phyloP scores from a whole-genome alignment of 1,140 invertebrate genomes.

The Arion vulgaris region DNA sequence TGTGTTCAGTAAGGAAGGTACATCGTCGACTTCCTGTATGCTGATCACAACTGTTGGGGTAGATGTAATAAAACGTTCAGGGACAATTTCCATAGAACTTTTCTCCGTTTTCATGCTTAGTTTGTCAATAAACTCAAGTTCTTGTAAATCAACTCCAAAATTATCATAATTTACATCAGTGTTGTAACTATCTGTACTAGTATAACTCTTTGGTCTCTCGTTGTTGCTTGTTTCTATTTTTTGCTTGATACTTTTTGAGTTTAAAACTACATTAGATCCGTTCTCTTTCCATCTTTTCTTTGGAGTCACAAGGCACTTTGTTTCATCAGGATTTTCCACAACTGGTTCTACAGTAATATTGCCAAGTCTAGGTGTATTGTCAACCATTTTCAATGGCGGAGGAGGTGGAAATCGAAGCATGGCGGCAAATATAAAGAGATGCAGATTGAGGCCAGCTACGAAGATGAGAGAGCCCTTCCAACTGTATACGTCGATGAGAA shows the following conservation, averaged over 20 bases:
- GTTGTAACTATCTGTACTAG: neutral
- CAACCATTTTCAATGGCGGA: neutral
- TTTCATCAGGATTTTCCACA: neutral
- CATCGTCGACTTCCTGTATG: neutral
- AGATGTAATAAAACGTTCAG: neutral
- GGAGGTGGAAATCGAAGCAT: slow-evolving; percentile 46
- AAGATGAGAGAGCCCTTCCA: slow-evolving; percentile 88
- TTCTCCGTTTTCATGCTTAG: slow-evolving; percentile 9
- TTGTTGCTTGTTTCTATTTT: neutral
- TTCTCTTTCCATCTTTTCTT: neutral
- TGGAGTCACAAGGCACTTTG: neutral
- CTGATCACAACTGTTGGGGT: neutral
- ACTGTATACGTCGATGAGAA: slow-evolving; percentile 78
- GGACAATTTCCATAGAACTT: slow-evolving; percentile 12
- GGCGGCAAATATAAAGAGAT: slow-evolving; percentile 54
- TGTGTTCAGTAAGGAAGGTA: neutral
- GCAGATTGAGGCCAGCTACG: slow-evolving; percentile 89
- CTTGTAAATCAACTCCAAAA: slow-evolving; percentile 15
- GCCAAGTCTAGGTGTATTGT: neutral
- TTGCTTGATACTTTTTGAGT: neutral
- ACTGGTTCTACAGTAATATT: neutral
- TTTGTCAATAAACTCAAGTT: slow-evolving; percentile 23
- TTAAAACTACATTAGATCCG: neutral
- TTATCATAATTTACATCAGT: slow-evolving; percentile 23
- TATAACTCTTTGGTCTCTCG: neutral